Percentiles rank a stretch among this genome's conserved stretches.
These are phyloP conservation scores for Puntigrus tetrazona DNA, from an alignment of 2,113 vertebrate species.

Conservation along the genomic window DNA sequence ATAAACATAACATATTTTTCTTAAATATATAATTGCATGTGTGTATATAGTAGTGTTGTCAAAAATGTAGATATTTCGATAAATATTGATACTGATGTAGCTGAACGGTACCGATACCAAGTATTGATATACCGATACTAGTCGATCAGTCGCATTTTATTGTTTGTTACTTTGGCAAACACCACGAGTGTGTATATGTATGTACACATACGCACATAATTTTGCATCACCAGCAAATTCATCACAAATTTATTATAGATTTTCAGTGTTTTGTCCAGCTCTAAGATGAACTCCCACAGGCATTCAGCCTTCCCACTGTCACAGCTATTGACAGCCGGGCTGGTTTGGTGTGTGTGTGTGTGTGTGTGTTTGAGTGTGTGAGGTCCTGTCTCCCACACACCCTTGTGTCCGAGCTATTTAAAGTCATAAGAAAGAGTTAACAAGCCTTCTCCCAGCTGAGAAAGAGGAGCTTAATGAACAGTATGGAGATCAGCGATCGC, in stretches of 20 bases:
- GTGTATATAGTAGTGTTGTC: too few relatives aligned
- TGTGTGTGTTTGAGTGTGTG: neutral
- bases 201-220: too few relatives aligned
- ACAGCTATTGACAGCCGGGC: slow-evolving; percentile 78
- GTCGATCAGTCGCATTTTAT: too few relatives aligned
- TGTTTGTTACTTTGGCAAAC: too few relatives aligned
- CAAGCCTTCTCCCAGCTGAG: slow-evolving; percentile 61
- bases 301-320: slow-evolving; percentile 51
- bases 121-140: too few relatives aligned
- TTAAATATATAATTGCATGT: too few relatives aligned
- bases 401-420: slow-evolving; percentile 80
- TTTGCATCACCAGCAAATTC: neutral
- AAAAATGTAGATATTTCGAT: too few relatives aligned
- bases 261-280: neutral
- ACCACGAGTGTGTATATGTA: too few relatives aligned
- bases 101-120: too few relatives aligned
- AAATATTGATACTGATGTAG: too few relatives aligned
- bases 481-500: slow-evolving; percentile 84
- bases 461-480: slow-evolving; percentile 80
- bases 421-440: slow-evolving; percentile 73
- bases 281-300: neutral
- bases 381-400: slow-evolving; percentile 70
- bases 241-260: neutral
- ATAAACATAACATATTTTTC: too few relatives aligned
- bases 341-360: neutral